Evolutionary conservation across 1,140 invertebrate genomes (phyloP), one percentile per base, ranked within the genome.

Genomic region (Ganaspis sp.): DNA sequence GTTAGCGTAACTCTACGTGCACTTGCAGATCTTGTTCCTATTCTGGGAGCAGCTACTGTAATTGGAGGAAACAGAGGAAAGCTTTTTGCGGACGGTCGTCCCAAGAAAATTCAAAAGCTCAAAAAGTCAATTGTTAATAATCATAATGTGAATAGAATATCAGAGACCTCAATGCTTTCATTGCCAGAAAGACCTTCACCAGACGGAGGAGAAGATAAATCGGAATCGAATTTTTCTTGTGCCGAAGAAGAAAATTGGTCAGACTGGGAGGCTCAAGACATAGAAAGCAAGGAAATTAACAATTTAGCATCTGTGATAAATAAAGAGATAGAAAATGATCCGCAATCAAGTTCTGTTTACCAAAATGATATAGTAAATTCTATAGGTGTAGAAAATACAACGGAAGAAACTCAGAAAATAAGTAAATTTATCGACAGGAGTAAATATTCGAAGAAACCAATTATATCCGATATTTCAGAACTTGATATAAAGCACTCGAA

Each of bases 81-180:
- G 88, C 91, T 96, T 49, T 98, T 98, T 83, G 95, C 95, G 4
- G 96, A 97, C 88, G 96, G 96, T 11, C 92, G 94, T 79, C 96
- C 96, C 1, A 92, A 92, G 77, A 90, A 88, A 79, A 72, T 84
- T 17, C 86, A 80, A 17, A 83, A 53, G 26, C 64, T 58, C 45
- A 69, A 76, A 85, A 87, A 85, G 82, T 75, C 79, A 80, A 79
- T 77, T 53, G 23, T 40, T 77, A 26, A 73, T 45, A 58, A 74
- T 75, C 15, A 21, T 23, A 45, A 45, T 72, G 73, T 53, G 58
- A 79, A 34, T 6, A 69, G 74, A 34, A 79, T 49, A 77, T 78
- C 81, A 34, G 73, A 85, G n/a, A 8, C 79, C 42, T 45, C 8
- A 21, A 72, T 54, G 40, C n/a, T 40, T 12, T 75, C 78, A 38